These are phyloP conservation scores for Listrodromus nycthemerus DNA, from an alignment of 2,888 invertebrate species.

Conservation along the genomic window DNA sequence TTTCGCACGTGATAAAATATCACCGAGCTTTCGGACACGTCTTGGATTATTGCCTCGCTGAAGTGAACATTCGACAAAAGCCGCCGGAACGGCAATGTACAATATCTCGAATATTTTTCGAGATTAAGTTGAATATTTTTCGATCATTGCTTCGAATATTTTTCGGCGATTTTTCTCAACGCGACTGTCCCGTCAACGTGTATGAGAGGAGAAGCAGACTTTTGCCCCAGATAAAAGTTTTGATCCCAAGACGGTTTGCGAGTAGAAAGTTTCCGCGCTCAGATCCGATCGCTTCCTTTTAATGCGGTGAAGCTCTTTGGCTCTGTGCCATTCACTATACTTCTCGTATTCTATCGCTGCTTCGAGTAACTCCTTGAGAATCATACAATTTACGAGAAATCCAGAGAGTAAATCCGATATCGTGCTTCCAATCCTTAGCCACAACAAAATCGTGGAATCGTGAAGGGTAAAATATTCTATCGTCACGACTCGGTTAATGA, in stretches of 20 bases:
- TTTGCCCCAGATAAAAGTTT: slow-evolving; percentile 19
- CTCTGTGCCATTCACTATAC: not conserved
- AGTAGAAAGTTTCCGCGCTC: slow-evolving; percentile 40
- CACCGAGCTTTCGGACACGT: not conserved
- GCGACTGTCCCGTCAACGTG: not conserved
- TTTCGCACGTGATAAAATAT: not conserved
- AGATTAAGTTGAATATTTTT: no score
- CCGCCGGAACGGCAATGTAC: not conserved
- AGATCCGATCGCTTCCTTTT: slow-evolving; percentile 35
- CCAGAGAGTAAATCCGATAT: not conserved
- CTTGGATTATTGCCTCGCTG: slow-evolving; percentile 10
- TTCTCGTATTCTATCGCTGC: not conserved
- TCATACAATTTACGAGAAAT: not conserved
- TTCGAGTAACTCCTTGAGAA: not conserved
- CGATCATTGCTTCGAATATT: no score
- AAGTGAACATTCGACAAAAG: slow-evolving; percentile 4
- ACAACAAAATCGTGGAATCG: no score
- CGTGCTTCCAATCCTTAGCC: not conserved
- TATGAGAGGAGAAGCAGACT: slow-evolving; percentile 1
- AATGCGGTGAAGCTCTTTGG: not conserved
- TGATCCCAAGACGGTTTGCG: not conserved
- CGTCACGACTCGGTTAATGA: no score
- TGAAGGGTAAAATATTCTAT: no score
- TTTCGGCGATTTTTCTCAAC: not conserved
- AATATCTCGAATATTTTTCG: not conserved